These are phyloP conservation scores for Clitarchus hookeri DNA, from an alignment of 2,888 invertebrate species.

Conservation along the genomic window DNA sequence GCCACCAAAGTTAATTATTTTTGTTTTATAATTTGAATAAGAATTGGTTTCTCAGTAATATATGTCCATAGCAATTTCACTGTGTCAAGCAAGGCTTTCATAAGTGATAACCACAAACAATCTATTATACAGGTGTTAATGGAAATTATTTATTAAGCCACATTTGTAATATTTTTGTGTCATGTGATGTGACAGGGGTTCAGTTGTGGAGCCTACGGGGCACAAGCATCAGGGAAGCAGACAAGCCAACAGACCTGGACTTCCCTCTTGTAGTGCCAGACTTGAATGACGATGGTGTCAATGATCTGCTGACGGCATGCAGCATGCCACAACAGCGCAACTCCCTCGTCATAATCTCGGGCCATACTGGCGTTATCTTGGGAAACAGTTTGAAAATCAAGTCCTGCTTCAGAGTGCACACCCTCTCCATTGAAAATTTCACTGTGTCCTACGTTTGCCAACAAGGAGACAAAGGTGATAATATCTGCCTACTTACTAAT, in stretches of 20 bases:
- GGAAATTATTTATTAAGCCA: too few relatives aligned
- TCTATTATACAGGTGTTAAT: too few relatives aligned
- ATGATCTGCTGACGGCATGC: constrained; percentile 65
- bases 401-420: constrained; percentile 29
- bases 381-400: constrained; percentile 33
- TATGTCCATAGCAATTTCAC: too few relatives aligned
- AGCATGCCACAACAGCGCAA: constrained; percentile 62
- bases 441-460: constrained; percentile 37
- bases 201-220: background rate
- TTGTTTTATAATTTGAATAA: too few relatives aligned
- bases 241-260: constrained; percentile 56
- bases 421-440: constrained; percentile 31
- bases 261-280: constrained; percentile 75
- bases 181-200: background rate
- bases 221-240: background rate
- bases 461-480: background rate
- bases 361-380: constrained; percentile 65
- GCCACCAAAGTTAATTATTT: too few relatives aligned
- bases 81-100: too few relatives aligned
- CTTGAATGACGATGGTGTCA: constrained; percentile 70
- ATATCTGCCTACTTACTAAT: too few relatives aligned
- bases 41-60: too few relatives aligned
- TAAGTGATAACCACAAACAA: too few relatives aligned
- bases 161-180: too few relatives aligned
- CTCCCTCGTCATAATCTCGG: constrained; percentile 70